Percentiles rank a stretch among this genome's conserved stretches.
phyloP scores from a whole-genome alignment of 1,140 invertebrate species.

The Drosophila triauraria region DNA sequence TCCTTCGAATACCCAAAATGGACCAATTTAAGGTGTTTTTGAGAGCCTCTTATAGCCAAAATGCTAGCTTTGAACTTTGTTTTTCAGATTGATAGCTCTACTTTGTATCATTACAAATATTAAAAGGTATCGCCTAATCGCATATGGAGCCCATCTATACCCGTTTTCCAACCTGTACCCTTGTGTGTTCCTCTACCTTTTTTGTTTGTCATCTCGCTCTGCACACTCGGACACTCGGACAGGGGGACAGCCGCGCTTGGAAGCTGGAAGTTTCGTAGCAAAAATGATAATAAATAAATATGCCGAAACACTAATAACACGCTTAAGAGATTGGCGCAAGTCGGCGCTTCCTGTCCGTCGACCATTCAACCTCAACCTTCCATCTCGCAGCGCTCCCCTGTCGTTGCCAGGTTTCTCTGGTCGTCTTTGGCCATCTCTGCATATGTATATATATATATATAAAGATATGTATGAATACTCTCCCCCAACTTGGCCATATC shows the following conservation, averaged over 20 bases:
- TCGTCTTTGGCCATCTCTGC: neutral
- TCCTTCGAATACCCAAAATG: too few species aligned
- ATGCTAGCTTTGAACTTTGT: too few species aligned
- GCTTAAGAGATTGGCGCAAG: slow-evolving; percentile 78
- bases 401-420: neutral
- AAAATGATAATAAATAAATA: slow-evolving; percentile 83
- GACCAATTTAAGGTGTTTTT: too few species aligned
- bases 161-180: neutral
- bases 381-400: slow-evolving; percentile 3
- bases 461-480: neutral
- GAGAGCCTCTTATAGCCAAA: too few species aligned
- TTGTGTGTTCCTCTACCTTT: slow-evolving; percentile 8
- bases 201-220: slow-evolving; percentile 43
- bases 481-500: slow-evolving; percentile 42
- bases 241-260: neutral
- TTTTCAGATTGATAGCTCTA: too few species aligned
- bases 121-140: neutral
- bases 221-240: neutral
- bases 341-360: slow-evolving; percentile 74
- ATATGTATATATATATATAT: neutral
- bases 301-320: slow-evolving; percentile 83
- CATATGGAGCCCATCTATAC: neutral
- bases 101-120: neutral
- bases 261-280: slow-evolving; percentile 24
- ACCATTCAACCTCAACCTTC: slow-evolving; percentile 9